Base-by-base conservation (phyloP, 2,888 invertebrate species). In the Melieria picta region DNA sequence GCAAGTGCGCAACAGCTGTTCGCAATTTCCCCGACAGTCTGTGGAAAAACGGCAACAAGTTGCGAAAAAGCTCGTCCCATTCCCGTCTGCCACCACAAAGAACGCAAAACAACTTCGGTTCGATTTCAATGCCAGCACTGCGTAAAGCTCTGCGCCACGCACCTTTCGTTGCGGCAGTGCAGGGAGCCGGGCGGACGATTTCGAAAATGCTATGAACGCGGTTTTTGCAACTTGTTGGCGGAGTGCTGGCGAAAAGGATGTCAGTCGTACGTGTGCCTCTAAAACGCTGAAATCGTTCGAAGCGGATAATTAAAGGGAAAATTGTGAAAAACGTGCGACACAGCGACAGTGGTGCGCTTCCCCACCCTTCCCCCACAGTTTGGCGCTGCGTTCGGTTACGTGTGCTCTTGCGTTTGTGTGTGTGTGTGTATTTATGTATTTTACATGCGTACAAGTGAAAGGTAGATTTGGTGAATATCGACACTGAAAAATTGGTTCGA, bases 41-140 rank as follows among this genome's bases (percentile, higher is more conserved):
- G 52, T 71, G 30, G 75, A 72, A 79, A 77, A 75, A 62, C 81
- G 81, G 84, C 85, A 84, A 83, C 83, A 83, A 83, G 83, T 83
- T 83, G 84, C 79, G 81, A 78, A 82, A 83, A 85, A 83, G 84
- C 83, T 83, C 50, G 10, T 57, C 57, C 30, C 30, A 47, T 42
- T 30, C 16, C 46, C 7, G 13, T 11, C 67, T 5, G 13, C 16
- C 16, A 7, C 45, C 16, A 56, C 56, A 56, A 3, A 16, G n/a
- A 55, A 7, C 7, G 42, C 7, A 47, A 46, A 56, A 7, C 3
- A 45, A 57, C 30, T 30, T 30, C 30, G 30, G 13, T 48, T 13
- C 42, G 66, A 50, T 52, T 42, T 69, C 61, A 72, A 62, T 62
- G 67, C 67, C 71, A 71, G 48, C 60, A 48, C 60, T 65, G 58